Evolutionary conservation across 2,113 vertebrate species (phyloP).

Genomic region (Leucoraja erinaceus): DNA sequence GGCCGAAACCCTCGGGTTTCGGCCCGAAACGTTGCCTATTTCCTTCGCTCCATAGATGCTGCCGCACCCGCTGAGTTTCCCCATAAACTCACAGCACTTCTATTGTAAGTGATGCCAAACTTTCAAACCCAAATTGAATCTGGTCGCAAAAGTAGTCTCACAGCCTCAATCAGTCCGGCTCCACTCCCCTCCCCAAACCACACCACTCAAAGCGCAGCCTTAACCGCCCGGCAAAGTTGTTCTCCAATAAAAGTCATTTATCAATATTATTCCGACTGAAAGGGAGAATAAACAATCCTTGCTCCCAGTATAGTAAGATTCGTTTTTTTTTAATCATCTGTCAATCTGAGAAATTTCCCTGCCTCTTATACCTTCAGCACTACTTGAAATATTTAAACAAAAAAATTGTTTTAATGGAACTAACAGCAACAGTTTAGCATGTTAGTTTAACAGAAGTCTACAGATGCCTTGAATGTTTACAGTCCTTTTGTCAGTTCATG

Average conservation of each 20-base stretch:
- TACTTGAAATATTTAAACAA: slow-evolving; percentile 35
- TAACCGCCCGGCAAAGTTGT: not conserved
- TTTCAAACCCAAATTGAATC: not conserved
- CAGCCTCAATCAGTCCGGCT: not conserved
- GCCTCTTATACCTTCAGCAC: slow-evolving; percentile 34
- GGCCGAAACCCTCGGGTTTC: too few species aligned
- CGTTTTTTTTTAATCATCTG: slow-evolving; percentile 27
- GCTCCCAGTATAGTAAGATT: not conserved
- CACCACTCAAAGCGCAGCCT: not conserved
- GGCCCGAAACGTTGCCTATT: too few species aligned
- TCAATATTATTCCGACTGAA: slow-evolving; percentile 27
- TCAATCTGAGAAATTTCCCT: slow-evolving; percentile 26
- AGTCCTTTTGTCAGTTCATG: slow-evolving; percentile 33
- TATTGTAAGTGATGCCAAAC: not conserved
- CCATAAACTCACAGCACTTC: not conserved
- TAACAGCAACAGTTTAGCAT: slow-evolving; percentile 34
- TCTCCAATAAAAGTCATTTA: not conserved
- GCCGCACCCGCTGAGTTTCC: too few species aligned
- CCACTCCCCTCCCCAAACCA: not conserved
- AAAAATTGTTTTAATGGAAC: slow-evolving; percentile 33
- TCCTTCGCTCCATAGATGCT: too few species aligned
- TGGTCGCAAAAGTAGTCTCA: not conserved
- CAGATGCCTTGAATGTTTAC: slow-evolving; percentile 29
- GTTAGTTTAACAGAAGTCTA: slow-evolving; percentile 38
- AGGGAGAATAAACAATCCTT: slow-evolving; percentile 22